Conservation (phyloP, 2,888 invertebrate genomes). For the Myopa testacea region DNA sequence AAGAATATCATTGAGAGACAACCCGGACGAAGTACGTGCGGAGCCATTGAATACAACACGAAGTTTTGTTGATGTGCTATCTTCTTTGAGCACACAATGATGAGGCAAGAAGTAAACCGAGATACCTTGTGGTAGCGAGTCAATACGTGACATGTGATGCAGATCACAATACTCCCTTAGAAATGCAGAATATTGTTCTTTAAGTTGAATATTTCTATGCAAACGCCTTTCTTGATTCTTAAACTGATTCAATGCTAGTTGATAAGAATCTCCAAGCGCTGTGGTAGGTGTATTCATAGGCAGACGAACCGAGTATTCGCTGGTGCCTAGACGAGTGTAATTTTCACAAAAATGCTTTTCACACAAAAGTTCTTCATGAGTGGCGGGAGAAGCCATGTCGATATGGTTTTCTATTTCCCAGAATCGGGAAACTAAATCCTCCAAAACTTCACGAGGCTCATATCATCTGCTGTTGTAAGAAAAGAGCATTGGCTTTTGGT, state of each 20-base stretch:
- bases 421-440: background rate
- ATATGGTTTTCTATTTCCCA: slow-evolving; percentile 19
- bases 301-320: slow-evolving; percentile 39
- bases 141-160: slow-evolving; percentile 5
- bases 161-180: slow-evolving; percentile 10
- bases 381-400: slow-evolving; percentile 22
- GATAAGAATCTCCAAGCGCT: slow-evolving; percentile 39
- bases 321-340: slow-evolving; percentile 33
- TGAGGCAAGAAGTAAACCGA: background rate
- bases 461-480: background rate
- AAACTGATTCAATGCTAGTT: slow-evolving; percentile 10
- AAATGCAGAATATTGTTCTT: slow-evolving; percentile 9
- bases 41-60: slow-evolving; percentile 35
- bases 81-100: background rate
- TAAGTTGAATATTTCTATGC: background rate
- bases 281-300: slow-evolving; percentile 1
- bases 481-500: background rate
- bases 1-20: slow-evolving; percentile 8
- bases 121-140: background rate
- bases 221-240: background rate
- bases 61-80: slow-evolving; percentile 35
- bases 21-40: slow-evolving; percentile 8
- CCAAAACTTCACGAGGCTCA: background rate
- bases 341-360: slow-evolving; percentile 38
- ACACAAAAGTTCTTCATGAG: too few species aligned